These are phyloP conservation scores for Gallinago undulata DNA, from an alignment of 2,113 vertebrate genomes.

Conservation along the genomic window DNA sequence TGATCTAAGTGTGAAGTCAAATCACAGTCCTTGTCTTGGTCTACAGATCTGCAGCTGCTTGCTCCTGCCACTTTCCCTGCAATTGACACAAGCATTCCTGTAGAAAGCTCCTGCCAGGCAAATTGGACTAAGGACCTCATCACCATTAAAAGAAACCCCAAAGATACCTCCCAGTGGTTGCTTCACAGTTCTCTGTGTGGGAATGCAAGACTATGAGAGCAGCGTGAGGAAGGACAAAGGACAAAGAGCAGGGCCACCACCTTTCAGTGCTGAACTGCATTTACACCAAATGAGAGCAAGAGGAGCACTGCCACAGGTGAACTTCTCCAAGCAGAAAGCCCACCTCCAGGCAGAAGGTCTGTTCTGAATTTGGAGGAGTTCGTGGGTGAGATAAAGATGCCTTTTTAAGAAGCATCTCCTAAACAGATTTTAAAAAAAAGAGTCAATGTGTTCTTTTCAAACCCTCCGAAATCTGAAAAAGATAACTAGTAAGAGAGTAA, in stretches of 20 bases:
- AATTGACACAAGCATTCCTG: neutral
- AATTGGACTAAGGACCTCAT: neutral
- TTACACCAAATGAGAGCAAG: neutral
- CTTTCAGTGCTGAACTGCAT: neutral
- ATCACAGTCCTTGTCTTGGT: neutral
- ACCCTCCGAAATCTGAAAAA: neutral
- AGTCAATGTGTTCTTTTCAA: neutral
- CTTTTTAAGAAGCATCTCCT: neutral
- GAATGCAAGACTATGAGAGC: fast-evolving
- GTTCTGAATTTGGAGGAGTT: neutral
- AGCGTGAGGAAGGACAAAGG: neutral
- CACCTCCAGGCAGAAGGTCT: neutral
- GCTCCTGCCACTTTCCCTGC: neutral
- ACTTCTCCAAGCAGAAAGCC: neutral
- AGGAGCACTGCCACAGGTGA: neutral
- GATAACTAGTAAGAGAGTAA: neutral
- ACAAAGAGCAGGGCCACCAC: neutral
- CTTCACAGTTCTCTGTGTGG: neutral
- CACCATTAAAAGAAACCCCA: fast-evolving
- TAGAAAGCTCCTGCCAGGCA: neutral
- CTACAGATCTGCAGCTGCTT: fast-evolving
- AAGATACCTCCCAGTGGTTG: fast-evolving
- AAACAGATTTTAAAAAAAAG: neutral
- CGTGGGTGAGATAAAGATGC: neutral
- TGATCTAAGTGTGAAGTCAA: neutral